A percentile compares a stretch with the other conserved stretches of the same genome.
Conservation (phyloP, 2,797 vertebrate genomes). For the Buphagus erythrorhynchus region DNA sequence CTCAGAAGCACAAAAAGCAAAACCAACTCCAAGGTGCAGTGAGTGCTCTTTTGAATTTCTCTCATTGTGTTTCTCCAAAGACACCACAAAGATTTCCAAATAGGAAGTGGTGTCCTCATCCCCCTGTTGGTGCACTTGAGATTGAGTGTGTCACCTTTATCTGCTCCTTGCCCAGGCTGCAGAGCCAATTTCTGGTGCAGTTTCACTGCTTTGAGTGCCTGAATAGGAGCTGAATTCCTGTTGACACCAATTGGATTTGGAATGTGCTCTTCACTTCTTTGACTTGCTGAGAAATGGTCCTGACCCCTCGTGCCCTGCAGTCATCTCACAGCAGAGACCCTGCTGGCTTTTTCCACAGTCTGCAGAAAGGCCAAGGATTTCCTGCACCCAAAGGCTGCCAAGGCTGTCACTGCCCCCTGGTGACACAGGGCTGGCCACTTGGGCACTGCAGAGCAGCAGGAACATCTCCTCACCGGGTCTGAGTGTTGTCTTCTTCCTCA, state of each 20-base stretch:
- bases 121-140: background rate
- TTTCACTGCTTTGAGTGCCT: background rate
- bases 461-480: too few species aligned
- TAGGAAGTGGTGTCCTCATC: background rate
- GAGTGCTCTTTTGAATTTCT: background rate
- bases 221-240: background rate
- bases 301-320: background rate
- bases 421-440: background rate
- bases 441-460: background rate
- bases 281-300: background rate
- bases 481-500: background rate
- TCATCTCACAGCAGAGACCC: background rate
- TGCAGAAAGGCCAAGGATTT: background rate
- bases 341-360: background rate
- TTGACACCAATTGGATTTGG: background rate
- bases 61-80: background rate
- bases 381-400: background rate
- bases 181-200: background rate
- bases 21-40: background rate
- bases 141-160: background rate
- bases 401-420: background rate
- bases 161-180: background rate
- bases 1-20: background rate
- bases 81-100: background rate
- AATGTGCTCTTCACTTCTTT: background rate